These are phyloP conservation scores for Caenorhabditis becei DNA, from an alignment of 2,888 invertebrate species.

Conservation along the genomic window DNA sequence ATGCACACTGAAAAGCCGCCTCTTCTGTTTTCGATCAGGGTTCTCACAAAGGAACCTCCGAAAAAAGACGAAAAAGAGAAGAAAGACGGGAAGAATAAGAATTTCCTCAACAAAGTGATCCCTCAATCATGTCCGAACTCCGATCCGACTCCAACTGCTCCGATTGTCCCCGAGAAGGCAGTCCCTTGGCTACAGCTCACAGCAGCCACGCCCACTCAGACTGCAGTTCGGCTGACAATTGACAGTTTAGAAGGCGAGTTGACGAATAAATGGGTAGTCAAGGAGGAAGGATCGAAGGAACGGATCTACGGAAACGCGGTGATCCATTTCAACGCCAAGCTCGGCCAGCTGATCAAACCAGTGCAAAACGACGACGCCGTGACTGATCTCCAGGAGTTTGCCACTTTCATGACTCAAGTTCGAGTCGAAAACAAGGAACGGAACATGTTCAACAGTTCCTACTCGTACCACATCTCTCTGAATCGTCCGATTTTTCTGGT, in stretches of 20 bases:
- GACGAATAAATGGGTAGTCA: constrained; percentile 82
- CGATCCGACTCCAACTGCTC: constrained; percentile 8
- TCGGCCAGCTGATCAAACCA: constrained; percentile 85
- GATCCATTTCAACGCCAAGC: constrained; percentile 93
- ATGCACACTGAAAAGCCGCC: constrained; percentile 43
- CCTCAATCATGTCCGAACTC: not conserved
- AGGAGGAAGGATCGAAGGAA: constrained; percentile 68
- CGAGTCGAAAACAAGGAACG: constrained; percentile 76
- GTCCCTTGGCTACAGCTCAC: constrained; percentile 91
- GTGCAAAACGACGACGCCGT: constrained; percentile 97
- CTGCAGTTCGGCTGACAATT: constrained; percentile 95
- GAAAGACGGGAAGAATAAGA: not conserved
- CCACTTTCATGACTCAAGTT: constrained; percentile 92
- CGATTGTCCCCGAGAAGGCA: constrained; percentile 14
- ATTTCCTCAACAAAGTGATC: constrained; percentile 2
- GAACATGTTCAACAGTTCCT: constrained; percentile 60
- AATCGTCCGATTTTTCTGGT: constrained; percentile 95
- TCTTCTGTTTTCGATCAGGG: constrained; percentile 60
- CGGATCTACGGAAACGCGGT: constrained; percentile 86
- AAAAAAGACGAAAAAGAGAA: constrained; percentile 10
- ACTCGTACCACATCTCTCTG: constrained; percentile 86
- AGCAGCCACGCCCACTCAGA: constrained; percentile 97
- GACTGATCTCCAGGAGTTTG: constrained; percentile 97
- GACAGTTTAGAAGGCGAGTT: constrained; percentile 92
- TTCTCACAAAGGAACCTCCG: constrained; percentile 36